Conservation (phyloP, 2,113 vertebrate species). For the Nesoenas mayeri region DNA sequence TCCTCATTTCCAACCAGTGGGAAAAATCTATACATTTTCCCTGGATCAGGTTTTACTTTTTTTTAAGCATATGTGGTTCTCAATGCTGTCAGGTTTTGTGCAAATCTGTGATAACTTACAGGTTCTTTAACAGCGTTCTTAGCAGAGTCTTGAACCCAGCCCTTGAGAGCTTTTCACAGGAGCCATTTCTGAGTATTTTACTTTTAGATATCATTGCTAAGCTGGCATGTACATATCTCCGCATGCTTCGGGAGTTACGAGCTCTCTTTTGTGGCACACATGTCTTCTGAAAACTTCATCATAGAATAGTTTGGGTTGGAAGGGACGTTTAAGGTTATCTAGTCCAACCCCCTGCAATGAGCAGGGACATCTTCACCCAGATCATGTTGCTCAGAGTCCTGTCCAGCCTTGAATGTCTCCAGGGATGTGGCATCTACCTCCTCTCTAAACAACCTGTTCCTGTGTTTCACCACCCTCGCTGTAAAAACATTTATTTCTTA, state of each 20-base stretch:
- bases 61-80: not conserved
- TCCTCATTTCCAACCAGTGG: not conserved
- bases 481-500: no score
- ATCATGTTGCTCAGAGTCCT: no score
- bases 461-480: no score
- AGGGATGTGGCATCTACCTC: no score
- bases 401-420: no score
- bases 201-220: not conserved
- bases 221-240: accelerated
- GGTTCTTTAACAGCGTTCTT: not conserved
- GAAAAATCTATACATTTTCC: not conserved
- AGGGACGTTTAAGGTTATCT: no score
- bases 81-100: not conserved
- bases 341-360: no score
- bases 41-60: not conserved
- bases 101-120: not conserved
- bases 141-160: not conserved
- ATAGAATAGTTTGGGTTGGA: no score
- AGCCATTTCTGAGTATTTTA: not conserved
- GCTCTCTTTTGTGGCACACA: accelerated
- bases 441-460: no score
- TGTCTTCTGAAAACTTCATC: not conserved
- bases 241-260: accelerated
- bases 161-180: not conserved
- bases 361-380: no score